Percentiles rank a stretch among this genome's conserved stretches.
Evolutionary conservation across 1,140 invertebrate species (phyloP).

Genomic region (Schlechtendalia chinensis): DNA sequence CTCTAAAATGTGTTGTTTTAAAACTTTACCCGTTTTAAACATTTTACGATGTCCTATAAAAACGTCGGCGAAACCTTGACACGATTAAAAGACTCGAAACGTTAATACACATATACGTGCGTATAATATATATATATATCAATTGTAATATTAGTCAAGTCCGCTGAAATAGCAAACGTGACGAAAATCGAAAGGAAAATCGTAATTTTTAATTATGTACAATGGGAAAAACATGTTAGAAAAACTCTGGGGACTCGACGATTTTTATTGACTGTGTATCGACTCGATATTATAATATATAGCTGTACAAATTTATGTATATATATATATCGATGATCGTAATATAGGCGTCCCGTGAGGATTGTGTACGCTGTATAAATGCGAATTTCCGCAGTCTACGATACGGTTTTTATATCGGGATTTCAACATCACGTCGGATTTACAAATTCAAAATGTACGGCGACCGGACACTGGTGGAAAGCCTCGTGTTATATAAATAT

Average conservation of each 20-base stretch:
- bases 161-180: background rate
- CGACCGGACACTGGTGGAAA: no score
- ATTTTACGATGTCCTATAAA: constrained; percentile 7
- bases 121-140: background rate
- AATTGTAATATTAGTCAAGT: background rate
- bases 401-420: no score
- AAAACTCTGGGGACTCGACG: background rate
- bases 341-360: background rate
- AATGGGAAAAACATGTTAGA: background rate
- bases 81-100: background rate
- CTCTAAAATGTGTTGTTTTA: background rate
- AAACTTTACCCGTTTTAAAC: constrained; percentile 24
- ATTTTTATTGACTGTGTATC: background rate
- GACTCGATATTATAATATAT: background rate
- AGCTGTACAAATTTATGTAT: background rate
- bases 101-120: background rate
- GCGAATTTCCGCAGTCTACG: background rate
- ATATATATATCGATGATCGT: no score
- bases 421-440: no score
- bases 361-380: no score
- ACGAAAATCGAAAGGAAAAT: background rate
- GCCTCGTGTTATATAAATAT: no score
- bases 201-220: background rate
- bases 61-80: constrained; percentile 9
- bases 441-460: no score